Conservation (phyloP, 2,113 vertebrate species). For the Carassius auratus region DNA sequence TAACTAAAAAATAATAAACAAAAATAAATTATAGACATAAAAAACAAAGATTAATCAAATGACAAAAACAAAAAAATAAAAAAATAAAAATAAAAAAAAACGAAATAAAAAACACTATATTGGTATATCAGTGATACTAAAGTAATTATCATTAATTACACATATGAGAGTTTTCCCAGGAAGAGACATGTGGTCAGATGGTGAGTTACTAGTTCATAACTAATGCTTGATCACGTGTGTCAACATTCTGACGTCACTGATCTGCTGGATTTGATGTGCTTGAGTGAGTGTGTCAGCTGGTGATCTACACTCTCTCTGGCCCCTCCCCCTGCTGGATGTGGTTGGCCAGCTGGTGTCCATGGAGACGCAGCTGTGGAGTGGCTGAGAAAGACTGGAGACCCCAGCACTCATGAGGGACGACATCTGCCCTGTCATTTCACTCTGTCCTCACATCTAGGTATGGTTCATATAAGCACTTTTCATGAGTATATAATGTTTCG, state of each 20-base stretch:
- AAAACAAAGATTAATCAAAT: no score
- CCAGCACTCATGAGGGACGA: conserved; percentile 33
- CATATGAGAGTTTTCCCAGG: background rate
- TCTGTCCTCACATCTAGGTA: background rate
- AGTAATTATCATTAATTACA: background rate
- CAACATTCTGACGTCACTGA: background rate
- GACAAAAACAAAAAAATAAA: no score
- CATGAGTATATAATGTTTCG: background rate
- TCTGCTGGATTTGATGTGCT: background rate
- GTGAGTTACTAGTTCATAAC: background rate
- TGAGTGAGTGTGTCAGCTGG: conserved; percentile 37
- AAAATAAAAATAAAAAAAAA: no score
- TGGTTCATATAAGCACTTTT: background rate
- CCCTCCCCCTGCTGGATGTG: conserved; percentile 28
- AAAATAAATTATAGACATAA: no score
- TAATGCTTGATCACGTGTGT: background rate
- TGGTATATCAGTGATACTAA: no score
- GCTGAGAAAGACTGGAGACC: conserved; percentile 47
- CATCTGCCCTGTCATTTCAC: conserved; percentile 39
- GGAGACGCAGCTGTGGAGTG: conserved; percentile 52
- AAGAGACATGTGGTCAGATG: background rate
- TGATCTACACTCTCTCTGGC: background rate
- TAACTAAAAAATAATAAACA: no score
- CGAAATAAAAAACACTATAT: no score
- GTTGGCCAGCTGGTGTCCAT: conserved; percentile 55